Base-by-base conservation (phyloP, 1,140 invertebrate genomes). In the Ceratina calcarata region DNA sequence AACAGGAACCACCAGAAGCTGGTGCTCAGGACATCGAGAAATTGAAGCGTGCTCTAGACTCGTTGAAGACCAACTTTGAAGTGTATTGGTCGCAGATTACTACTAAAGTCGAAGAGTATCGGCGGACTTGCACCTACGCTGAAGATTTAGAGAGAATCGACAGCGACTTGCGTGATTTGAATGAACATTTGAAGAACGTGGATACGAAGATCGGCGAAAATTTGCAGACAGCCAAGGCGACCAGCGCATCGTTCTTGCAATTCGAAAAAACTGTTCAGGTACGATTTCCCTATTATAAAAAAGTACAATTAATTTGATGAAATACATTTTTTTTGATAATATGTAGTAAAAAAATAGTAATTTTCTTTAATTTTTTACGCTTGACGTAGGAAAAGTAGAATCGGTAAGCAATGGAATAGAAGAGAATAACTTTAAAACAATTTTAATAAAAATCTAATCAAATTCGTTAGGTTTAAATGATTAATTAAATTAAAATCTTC, bases 211-310 rank as follows among this genome's bases (percentile, higher is more conserved):
- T 91, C 2, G 96, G 96, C 18, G 96, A 97, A 87, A 96, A 95
- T 86, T 90, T 96, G 75, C 92, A 94, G 13, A 94, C 95, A 53
- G 96, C 96, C 1, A 95, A 94, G 90, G 94, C 95, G 62, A 95
- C 95, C 70, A 95, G 96, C 13, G 92, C 95, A 70, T 95, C 96
- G 60, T 97, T 97, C 89, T 93, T 94, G 65, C 95, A 97, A 82
- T 97, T 97, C 90, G 96, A 97, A 92, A 95, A 95, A 92, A 97
- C 96, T 65, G 95, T 97, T 84, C 93, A 95, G 93, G 96, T 97
- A 93, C 94, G 90, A 22, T 68, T 27, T 64, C 4, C 27, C 4
- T 4, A 4, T 32, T 55, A 55, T 7, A 55, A 55, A 18, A 55
- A 55, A 32, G 4, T 32, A 32, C 1, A 32, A 32, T 32, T 32